Evolutionary conservation across 2,113 vertebrate species (phyloP).

Genomic region (Athene noctua): DNA sequence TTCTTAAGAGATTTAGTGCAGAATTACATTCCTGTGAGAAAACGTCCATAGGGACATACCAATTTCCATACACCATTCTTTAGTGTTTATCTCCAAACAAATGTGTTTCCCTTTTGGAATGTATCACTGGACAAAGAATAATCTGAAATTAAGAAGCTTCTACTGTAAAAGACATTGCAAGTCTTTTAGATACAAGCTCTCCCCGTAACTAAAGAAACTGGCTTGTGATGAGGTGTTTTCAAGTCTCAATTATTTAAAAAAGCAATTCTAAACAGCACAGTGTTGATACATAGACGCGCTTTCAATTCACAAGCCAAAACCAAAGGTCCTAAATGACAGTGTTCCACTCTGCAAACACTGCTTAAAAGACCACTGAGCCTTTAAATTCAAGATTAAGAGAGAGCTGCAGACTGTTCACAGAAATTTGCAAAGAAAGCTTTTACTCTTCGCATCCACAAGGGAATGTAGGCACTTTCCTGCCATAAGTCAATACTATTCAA

Average conservation of each 20-base stretch:
- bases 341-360: not conserved
- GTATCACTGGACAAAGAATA: slow-evolving; percentile 17
- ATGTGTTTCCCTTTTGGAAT: slow-evolving; percentile 55
- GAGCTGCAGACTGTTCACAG: not conserved
- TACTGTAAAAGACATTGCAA: slow-evolving; percentile 14
- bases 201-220: not conserved
- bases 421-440: not conserved
- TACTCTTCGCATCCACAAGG: not conserved
- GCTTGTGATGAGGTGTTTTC: not conserved
- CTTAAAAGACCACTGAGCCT: not conserved
- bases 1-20: slow-evolving; percentile 40
- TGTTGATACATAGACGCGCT: not conserved
- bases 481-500: not conserved
- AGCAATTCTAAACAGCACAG: not conserved
- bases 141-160: not conserved
- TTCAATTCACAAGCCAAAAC: not conserved
- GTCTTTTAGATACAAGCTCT: slow-evolving; percentile 3
- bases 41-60: slow-evolving; percentile 17
- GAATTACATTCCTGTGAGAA: slow-evolving; percentile 64
- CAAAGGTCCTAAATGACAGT: not conserved
- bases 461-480: not conserved
- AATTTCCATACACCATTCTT: slow-evolving; percentile 56
- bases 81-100: slow-evolving; percentile 62
- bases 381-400: not conserved
- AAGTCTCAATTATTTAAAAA: not conserved